Base-by-base conservation (phyloP, 2,113 vertebrate species). In the Pleuronectes platessa region DNA sequence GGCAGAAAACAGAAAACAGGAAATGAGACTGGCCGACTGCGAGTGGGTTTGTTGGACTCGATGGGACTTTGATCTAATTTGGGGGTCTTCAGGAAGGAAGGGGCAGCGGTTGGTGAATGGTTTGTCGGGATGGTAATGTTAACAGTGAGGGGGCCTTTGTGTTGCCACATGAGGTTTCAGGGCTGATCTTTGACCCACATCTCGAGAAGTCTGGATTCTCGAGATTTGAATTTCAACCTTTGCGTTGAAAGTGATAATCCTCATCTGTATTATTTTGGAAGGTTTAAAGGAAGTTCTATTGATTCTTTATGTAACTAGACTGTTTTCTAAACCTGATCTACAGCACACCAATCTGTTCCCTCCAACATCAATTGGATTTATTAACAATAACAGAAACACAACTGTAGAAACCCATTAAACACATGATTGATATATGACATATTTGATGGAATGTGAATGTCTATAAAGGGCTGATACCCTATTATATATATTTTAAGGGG, bases 41-140 rank as follows among this genome's bases (percentile, higher is more conserved):
- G 75, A 31, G 31, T 31, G 76, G 23, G 68, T 82, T 74, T 61
- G 74, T 65, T 76, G 35, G 55, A 73, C 2, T n/a, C 70, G 75
- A 67, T 59, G 73, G 81, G 64, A 58, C 84, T 86, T 81, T 89
- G 71, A 89, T 89, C 85, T 83, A 82, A 87, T 90, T 88, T 75
- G 42, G 63, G 79, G 80, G 62, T 37, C 40, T 17, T 15, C 3
- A 87, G 81, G 73, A 88, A 89, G 88, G 88, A 89, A 88, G 63
- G 69, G 81, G 56, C 68, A 71, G 79, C 0, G 21, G 51, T 23
- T 42, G 70, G 64, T 78, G 78, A 56, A 71, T 37, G 71, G 61
- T 67, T 71, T 58, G 76, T 76, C 68, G 31, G 78, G 82, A 65
- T 63, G 60, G 82, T 61, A 64, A 31, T 55, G 55, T 18, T 71